phyloP scores from a whole-genome alignment of 2,113 vertebrate genomes.

The Machaerirhynchus nigripectus region DNA sequence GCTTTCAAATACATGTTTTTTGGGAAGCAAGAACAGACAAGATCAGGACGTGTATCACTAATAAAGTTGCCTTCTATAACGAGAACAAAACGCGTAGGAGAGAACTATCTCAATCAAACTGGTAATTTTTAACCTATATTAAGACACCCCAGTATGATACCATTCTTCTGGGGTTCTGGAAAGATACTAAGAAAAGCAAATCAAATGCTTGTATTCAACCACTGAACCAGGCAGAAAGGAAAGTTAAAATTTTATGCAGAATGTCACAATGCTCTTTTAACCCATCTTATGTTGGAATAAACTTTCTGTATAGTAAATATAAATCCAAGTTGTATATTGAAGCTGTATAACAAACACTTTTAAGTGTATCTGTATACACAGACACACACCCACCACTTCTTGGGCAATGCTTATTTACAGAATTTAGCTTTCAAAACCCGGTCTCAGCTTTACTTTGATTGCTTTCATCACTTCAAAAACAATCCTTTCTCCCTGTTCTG shows the following conservation, averaged over 20 bases:
- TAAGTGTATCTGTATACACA: background rate
- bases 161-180: background rate
- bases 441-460: background rate
- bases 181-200: background rate
- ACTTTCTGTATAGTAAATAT: background rate
- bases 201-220: background rate
- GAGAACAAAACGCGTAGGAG: background rate
- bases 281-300: background rate
- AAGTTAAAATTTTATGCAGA: background rate
- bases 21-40: background rate
- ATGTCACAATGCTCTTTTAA: background rate
- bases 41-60: background rate
- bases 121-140: background rate
- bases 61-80: background rate
- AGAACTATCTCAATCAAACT: background rate
- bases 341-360: background rate
- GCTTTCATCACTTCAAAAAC: conserved; percentile 15
- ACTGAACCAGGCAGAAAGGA: background rate
- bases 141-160: background rate
- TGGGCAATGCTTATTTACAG: background rate
- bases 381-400: background rate
- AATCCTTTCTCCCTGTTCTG: background rate
- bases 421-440: background rate
- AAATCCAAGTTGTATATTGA: background rate
- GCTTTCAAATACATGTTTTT: background rate